Percentiles rank a stretch among this genome's conserved stretches.
Conservation (phyloP, 2,797 vertebrate species). For the Rhincodon typus region DNA sequence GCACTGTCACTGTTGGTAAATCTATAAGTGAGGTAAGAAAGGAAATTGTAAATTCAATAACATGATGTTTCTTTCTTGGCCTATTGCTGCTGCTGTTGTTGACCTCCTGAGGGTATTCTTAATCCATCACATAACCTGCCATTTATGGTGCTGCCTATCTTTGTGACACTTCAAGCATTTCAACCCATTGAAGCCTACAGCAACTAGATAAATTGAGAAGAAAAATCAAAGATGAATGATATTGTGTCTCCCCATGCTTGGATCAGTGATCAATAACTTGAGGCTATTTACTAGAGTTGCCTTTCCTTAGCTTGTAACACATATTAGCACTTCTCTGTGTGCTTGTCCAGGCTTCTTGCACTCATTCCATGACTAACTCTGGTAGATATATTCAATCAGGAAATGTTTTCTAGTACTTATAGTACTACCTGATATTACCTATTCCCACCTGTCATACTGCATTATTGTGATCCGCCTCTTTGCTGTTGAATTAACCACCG, state of each 20-base stretch:
- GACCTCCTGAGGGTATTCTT: background rate
- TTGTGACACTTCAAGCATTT: conserved; percentile 20
- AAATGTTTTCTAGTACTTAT: background rate
- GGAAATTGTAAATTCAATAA: background rate
- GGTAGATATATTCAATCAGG: background rate
- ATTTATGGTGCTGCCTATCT: background rate
- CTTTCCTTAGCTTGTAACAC: background rate
- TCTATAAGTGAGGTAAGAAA: background rate
- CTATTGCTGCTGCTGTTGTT: background rate
- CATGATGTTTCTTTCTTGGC: background rate
- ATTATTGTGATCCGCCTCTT: background rate
- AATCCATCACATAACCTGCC: background rate
- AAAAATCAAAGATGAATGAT: background rate
- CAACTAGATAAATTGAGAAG: background rate
- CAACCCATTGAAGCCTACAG: background rate
- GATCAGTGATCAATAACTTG: background rate
- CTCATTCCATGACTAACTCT: background rate
- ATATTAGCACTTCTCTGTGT: background rate
- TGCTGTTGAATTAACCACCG: background rate
- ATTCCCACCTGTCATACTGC: background rate
- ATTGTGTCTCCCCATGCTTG: background rate
- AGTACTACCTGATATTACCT: background rate
- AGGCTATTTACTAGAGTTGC: background rate
- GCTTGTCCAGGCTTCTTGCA: background rate
- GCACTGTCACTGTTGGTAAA: conserved; percentile 9